Evolutionary conservation across 2,888 invertebrate genomes (phyloP).

Genomic region (Sicus ferrugineus): DNA sequence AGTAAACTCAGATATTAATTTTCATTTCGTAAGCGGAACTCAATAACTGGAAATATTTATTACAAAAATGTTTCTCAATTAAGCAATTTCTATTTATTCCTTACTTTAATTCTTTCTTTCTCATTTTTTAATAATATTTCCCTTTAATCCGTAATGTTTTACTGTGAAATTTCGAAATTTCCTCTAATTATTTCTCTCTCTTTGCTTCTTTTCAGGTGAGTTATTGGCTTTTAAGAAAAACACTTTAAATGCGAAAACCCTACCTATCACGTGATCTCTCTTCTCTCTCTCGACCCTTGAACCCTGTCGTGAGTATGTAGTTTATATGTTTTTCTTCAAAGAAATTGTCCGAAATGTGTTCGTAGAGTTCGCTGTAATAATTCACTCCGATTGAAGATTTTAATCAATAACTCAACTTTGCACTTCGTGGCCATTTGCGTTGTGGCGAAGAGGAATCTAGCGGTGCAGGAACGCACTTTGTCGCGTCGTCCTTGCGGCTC

Average conservation of each 20-base stretch:
- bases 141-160: not conserved
- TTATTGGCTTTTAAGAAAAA: not conserved
- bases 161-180: not conserved
- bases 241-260: not conserved
- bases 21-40: too few species aligned
- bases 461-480: not conserved
- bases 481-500: not conserved
- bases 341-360: not conserved
- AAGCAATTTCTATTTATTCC: not conserved
- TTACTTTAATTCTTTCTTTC: not conserved
- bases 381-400: constrained; percentile 17
- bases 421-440: constrained; percentile 12
- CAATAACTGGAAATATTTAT: too few species aligned
- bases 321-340: not conserved
- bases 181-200: not conserved
- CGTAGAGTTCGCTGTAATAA: constrained; percentile 14
- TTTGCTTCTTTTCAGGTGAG: constrained; percentile 20
- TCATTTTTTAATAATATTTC: not conserved
- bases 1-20: too few species aligned
- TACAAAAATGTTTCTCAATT: too few species aligned
- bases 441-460: not conserved
- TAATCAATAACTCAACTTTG: constrained; percentile 40
- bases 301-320: not conserved
- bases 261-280: not conserved
- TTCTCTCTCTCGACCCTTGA: not conserved